Evolutionary conservation across 1,140 invertebrate genomes (phyloP), one percentile per base, ranked within the genome.

Genomic region (Drosophila athabasca): DNA sequence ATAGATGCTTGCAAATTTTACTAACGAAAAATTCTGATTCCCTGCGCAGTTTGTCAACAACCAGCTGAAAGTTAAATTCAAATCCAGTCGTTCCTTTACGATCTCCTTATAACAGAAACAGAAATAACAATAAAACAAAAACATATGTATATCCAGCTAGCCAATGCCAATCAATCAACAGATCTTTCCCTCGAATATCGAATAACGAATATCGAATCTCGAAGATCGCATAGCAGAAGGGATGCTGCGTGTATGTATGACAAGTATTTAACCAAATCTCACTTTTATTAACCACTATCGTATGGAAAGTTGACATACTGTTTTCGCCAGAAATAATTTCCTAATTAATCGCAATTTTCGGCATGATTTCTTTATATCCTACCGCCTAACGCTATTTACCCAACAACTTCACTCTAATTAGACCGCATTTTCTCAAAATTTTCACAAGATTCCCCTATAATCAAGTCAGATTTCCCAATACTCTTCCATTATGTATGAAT

Each of bases 41-140:
- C 76, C 52, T 29, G 85, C 85, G 81, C 85, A 89, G 85, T 89
- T 85, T 89, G 85, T 89, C 85, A 89, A 89, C 85, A 82, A 73
- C 80, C 85, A 77, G 74, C 77, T 78, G 64, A 79, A 75, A 44
- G 7, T 11, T 41, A 72, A 84, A 75, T 76, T 72, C 53, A 79
- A 76, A 39, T 41, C 54, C 52, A 41, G 52, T 77, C 60, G 62
- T 62, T 76, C 76, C 69, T 74, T 81, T 74, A 74, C 50, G 52
- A 76, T 50, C 67, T 43, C 62, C 44, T 31, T 26, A 75, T 57
- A 64, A 72, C 46, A 76, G 46, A 70, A 72, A 58, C 46, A 76
- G 46, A 70, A 72, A 58, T 41, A 41, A 52, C 13, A 9, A 76
- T 70, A 71, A 58, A 45, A 29, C 3, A 2, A 52, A 41, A 49